Evolutionary conservation across 2,797 vertebrate species (phyloP), one percentile per base, ranked within the genome.

Genomic region (Lycodopsis pacificus): DNA sequence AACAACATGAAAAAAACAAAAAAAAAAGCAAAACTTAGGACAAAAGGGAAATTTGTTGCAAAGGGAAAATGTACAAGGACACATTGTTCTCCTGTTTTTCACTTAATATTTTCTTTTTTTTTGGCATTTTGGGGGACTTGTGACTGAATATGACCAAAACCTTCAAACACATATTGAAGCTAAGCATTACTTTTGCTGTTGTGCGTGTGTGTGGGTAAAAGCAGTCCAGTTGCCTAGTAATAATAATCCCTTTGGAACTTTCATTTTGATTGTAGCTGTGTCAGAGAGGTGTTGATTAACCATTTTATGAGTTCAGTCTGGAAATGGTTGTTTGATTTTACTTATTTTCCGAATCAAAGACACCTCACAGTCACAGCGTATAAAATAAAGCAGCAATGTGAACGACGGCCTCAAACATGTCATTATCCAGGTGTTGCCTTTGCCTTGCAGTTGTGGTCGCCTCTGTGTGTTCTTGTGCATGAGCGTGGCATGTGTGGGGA

Each of bases 1-100:
- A 94, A 91, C 79, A 67, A 77, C 59, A 76, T 79, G 75, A 84
- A 88, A 82, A 22, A 62, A 4, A 57, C 14, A 53, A 72, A 71
- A 72, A 71, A 58, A 34, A 49, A 53, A 63, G 71, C 72, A 20
- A 68, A 79, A 74, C 56, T 70, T 80, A 79, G 64, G 25, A 72
- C 25, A 25, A n/a, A n/a, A n/a, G n/a, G n/a, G n/a, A 81, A 76
- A 76, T 59, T 5, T 51, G 65, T 70, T 68, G 4, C n/a, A 79
- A 65, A 63, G 46, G 25, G 62, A 71, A 71, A 49, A 42, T 68
- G 44, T 62, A 65, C 69, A 77, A 80, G 80, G 66, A 75, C 77
- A 42, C 0, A 2, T 7, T 80, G 78, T 80, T 67, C 20, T 58
- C 15, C 49, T 36, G 48, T 66, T 76, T 80, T 67, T 65, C 65